These are phyloP conservation scores for Orestias chungarensis DNA, from an alignment of 2,797 vertebrate species.

Conservation along the genomic window DNA sequence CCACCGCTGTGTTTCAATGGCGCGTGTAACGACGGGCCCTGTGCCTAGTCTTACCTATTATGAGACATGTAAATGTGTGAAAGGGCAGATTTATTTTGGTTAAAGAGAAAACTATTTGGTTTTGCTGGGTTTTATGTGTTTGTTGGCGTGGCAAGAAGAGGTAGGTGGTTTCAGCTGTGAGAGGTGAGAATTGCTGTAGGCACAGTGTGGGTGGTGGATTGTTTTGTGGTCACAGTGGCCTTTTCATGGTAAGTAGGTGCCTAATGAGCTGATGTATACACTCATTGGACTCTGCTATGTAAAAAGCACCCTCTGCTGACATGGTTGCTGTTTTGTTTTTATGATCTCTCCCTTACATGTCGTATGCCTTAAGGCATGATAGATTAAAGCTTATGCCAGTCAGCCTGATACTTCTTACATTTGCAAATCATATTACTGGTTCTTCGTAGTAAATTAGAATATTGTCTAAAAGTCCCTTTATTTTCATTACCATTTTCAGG, in stretches of 20 bases:
- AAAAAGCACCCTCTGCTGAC: constrained; percentile 45
- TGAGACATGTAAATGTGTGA: constrained; percentile 63
- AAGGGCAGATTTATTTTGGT: constrained; percentile 61
- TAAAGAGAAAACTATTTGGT: constrained; percentile 28
- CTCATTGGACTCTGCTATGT: constrained; percentile 49
- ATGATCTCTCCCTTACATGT: not conserved
- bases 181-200: constrained; percentile 33
- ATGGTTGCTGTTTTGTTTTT: constrained; percentile 20
- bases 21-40: constrained; percentile 65
- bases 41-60: constrained; percentile 51
- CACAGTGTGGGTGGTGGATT: constrained; percentile 55
- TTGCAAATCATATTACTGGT: not conserved
- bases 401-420: not conserved
- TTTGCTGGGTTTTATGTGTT: not conserved
- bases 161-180: constrained; percentile 44
- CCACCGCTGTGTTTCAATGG: constrained; percentile 72
- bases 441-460: not conserved
- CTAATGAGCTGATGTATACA: constrained; percentile 59
- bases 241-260: constrained; percentile 67
- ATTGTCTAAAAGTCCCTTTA: not conserved
- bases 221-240: constrained; percentile 62
- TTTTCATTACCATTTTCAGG: not conserved
- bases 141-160: constrained; percentile 9
- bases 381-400: no score
- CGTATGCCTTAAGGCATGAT: not conserved